These are phyloP conservation scores for Sturnus vulgaris DNA, from an alignment of 2,113 vertebrate species.

Conservation along the genomic window DNA sequence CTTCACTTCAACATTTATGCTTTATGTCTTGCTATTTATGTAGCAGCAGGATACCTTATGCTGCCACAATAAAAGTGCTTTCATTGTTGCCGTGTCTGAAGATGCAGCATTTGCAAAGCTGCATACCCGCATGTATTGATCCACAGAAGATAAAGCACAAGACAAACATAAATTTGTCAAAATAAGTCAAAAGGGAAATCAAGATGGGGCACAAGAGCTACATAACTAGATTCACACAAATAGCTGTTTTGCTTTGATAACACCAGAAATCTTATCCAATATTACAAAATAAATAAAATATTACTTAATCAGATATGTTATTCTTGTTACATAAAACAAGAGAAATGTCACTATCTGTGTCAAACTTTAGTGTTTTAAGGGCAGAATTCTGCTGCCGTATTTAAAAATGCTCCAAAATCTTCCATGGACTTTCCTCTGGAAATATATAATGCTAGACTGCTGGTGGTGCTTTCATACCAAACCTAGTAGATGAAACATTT, in stretches of 20 bases:
- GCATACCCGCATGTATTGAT: not conserved
- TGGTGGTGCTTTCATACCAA: not conserved
- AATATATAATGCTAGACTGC: not conserved
- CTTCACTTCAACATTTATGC: not conserved
- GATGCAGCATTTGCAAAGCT: not conserved
- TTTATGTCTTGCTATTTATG: not conserved
- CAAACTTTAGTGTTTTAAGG: not conserved
- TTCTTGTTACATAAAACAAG: not conserved
- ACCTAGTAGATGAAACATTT: not conserved
- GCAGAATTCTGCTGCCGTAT: not conserved
- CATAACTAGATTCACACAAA: not conserved
- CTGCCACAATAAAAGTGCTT: not conserved
- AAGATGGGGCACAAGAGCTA: not conserved
- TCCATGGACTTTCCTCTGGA: not conserved
- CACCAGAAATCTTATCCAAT: not conserved
- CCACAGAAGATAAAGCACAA: not conserved
- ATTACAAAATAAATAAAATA: not conserved
- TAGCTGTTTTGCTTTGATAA: not conserved
- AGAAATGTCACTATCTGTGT: not conserved
- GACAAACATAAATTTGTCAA: not conserved
- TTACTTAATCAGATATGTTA: not conserved
- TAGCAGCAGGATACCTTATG: not conserved
- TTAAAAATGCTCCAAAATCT: not conserved
- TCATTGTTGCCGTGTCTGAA: not conserved
- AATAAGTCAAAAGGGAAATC: not conserved